Conservation (phyloP, 2,888 invertebrate species). For the Papilio elwesi region DNA sequence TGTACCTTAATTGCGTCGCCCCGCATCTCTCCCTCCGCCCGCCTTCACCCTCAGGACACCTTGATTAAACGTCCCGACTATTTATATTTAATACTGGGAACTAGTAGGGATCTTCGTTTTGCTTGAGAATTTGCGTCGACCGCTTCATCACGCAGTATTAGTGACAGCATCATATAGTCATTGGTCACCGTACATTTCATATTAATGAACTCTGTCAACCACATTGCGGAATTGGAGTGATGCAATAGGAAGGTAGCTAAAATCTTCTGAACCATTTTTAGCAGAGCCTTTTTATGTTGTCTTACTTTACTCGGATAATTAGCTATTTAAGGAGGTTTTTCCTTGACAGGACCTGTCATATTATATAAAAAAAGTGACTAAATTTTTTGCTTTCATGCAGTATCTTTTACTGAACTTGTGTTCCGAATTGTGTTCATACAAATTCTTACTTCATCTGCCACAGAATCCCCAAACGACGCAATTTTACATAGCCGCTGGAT, state of each 20-base stretch:
- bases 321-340: no score
- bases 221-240: background rate
- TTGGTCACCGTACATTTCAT: background rate
- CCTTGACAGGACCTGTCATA: no score
- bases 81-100: constrained; percentile 55
- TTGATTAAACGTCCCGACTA: constrained; percentile 72
- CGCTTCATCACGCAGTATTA: constrained; percentile 28
- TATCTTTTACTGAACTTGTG: no score
- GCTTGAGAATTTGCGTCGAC: constrained; percentile 34
- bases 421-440: background rate
- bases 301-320: no score
- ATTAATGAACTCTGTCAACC: background rate
- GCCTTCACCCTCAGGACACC: constrained; percentile 59
- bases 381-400: no score
- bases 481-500: constrained; percentile 38
- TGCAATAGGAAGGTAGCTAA: background rate
- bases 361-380: no score
- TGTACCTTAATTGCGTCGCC: constrained; percentile 71
- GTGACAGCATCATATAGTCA: constrained; percentile 17
- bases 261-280: background rate
- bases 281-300: no score
- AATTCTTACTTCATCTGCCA: constrained; percentile 16
- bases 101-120: constrained; percentile 40
- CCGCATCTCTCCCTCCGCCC: constrained; percentile 42
- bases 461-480: constrained; percentile 29